phyloP scores from a whole-genome alignment of 1,140 invertebrate species.

The Drosophila pruinosa region DNA sequence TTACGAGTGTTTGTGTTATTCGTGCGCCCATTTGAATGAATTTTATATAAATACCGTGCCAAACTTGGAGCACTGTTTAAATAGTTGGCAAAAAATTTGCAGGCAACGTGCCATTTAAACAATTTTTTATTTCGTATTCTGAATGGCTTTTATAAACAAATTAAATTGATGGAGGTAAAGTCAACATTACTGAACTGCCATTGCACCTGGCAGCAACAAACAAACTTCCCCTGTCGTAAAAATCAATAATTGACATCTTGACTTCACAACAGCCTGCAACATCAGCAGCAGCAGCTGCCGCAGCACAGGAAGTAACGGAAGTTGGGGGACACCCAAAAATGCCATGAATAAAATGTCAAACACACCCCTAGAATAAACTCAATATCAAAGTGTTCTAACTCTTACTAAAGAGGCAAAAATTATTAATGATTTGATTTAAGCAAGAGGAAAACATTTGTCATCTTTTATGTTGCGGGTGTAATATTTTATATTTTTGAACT shows the following conservation, averaged over 20 bases:
- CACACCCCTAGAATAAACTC: constrained; percentile 31
- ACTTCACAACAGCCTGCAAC: constrained; percentile 25
- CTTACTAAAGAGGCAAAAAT: constrained; percentile 52
- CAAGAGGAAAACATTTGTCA: constrained; percentile 14
- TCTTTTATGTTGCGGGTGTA: constrained; percentile 19
- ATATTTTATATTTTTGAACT: constrained; percentile 7
- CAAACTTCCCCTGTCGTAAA: constrained; percentile 37
- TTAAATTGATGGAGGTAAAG: neutral
- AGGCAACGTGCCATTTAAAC: constrained; percentile 20
- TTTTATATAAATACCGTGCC: constrained; percentile 41
- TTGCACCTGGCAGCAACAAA: constrained; percentile 22
- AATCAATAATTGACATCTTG: constrained; percentile 67
- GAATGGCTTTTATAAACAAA: neutral
- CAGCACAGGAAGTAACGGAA: neutral
- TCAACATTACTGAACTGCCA: neutral
- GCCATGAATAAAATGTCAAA: constrained; percentile 14
- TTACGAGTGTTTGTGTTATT: neutral
- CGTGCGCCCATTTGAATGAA: constrained; percentile 39
- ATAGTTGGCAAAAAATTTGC: constrained; percentile 11
- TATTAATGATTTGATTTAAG: constrained; percentile 7
- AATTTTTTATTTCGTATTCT: constrained; percentile 6
- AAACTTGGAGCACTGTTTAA: constrained; percentile 37
- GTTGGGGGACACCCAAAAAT: constrained; percentile 8
- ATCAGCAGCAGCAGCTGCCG: constrained; percentile 8
- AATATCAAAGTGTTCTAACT: constrained; percentile 12